These are phyloP conservation scores for Philotrypesis tridentata DNA, from an alignment of 1,140 invertebrate species.

Conservation along the genomic window DNA sequence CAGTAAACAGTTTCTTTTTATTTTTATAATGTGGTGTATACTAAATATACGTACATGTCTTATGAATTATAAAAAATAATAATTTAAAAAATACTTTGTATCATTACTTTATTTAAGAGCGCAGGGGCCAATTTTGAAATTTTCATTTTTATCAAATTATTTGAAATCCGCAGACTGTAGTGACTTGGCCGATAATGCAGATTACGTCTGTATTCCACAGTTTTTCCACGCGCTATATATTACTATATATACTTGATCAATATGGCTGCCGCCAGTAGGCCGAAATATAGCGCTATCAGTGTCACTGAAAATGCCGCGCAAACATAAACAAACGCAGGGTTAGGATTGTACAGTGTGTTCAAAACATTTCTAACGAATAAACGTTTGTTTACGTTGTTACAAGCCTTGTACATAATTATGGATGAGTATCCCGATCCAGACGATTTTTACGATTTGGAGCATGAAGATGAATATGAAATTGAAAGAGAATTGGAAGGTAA, in stretches of 20 bases:
- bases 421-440: slow-evolving; percentile 84
- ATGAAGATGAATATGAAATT: slow-evolving; percentile 82
- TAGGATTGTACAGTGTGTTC: slow-evolving; percentile 1
- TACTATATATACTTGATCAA: background rate
- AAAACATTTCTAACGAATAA: background rate
- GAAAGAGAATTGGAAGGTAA: slow-evolving; percentile 77
- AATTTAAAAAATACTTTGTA: no score
- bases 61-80: no score
- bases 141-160: no score
- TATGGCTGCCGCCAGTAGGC: background rate
- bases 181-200: background rate
- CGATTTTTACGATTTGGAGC: slow-evolving; percentile 84
- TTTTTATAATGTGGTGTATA: no score
- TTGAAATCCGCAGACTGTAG: background rate
- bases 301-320: background rate
- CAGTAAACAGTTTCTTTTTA: no score
- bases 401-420: slow-evolving; percentile 51
- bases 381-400: background rate
- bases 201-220: background rate
- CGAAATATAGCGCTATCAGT: no score
- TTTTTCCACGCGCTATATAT: no score
- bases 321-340: slow-evolving; percentile 25
- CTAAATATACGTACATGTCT: no score
- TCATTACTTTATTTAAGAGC: no score
- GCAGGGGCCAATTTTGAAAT: no score